A percentile compares a stretch with the other conserved stretches of the same genome.
Conservation (phyloP, 2,113 vertebrate species). For the Barnardius zonarius region DNA sequence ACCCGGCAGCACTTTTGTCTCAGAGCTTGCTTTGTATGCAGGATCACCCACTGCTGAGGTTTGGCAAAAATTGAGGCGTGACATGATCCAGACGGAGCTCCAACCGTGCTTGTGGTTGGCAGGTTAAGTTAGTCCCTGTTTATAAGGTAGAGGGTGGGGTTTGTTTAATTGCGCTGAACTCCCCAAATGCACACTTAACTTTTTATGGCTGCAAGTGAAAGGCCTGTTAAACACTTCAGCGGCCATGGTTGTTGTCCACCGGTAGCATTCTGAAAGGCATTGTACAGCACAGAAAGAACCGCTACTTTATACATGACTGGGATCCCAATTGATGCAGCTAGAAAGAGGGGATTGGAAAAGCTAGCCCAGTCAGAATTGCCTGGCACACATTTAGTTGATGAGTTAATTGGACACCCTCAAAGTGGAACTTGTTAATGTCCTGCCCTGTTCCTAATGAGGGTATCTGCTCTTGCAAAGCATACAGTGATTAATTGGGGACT, state of each 20-base stretch:
- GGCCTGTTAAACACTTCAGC: neutral
- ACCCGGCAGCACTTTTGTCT: constrained; percentile 49
- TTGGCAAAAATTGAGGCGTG: neutral
- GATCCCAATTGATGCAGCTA: neutral
- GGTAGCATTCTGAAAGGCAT: neutral
- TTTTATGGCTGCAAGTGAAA: neutral
- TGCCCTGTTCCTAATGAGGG: constrained; percentile 43
- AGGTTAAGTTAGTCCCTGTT: constrained; percentile 17
- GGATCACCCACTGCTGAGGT: constrained; percentile 2
- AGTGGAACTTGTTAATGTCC: constrained; percentile 11
- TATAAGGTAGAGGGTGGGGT: neutral
- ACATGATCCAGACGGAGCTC: neutral
- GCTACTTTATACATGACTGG: neutral
- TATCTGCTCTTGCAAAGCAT: neutral
- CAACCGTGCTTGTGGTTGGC: neutral
- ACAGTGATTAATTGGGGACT: constrained; percentile 35
- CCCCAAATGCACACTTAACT: neutral
- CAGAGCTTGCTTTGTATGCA: neutral
- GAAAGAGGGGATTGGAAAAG: neutral
- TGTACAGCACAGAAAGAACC: neutral
- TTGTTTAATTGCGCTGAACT: neutral
- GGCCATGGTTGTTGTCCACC: neutral
- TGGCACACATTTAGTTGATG: constrained; percentile 6
- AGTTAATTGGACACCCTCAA: constrained; percentile 46
- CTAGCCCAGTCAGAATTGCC: neutral